Percentiles rank a stretch among this genome's conserved stretches.
phyloP scores from a whole-genome alignment of 2,888 invertebrate species.

The Actias luna region DNA sequence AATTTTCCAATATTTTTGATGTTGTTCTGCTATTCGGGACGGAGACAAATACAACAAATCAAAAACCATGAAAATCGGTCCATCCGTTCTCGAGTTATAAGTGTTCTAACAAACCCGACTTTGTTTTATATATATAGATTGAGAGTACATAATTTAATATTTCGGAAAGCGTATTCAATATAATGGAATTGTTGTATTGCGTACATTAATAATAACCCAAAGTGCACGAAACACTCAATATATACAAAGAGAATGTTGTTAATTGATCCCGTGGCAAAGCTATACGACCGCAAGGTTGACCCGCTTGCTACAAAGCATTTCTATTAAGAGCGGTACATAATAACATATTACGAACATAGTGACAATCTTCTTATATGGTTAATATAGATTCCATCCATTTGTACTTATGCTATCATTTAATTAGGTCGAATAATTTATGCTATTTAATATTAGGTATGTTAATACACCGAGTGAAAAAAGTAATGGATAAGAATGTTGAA shows the following conservation, averaged over 20 bases:
- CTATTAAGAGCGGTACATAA: conserved; percentile 24
- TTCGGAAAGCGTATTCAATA: too few relatives aligned
- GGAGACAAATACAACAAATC: too few relatives aligned
- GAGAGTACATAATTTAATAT: too few relatives aligned
- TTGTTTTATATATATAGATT: too few relatives aligned
- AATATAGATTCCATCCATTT: conserved; percentile 9
- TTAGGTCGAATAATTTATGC: not conserved
- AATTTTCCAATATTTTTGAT: too few relatives aligned
- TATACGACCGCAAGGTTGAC: conserved; percentile 15
- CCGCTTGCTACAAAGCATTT: conserved; percentile 27
- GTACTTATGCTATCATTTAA: not conserved
- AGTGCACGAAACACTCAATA: not conserved
- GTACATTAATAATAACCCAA: not conserved
- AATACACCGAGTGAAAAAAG: too few relatives aligned
- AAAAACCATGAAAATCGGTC: too few relatives aligned
- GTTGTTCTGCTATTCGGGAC: too few relatives aligned
- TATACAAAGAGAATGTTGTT: conserved; percentile 23
- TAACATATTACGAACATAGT: conserved; percentile 16
- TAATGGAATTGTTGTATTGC: too few relatives aligned
- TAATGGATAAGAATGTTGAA: too few relatives aligned
- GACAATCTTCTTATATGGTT: conserved; percentile 1
- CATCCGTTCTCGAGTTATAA: too few relatives aligned
- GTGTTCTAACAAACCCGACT: too few relatives aligned
- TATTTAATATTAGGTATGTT: not conserved
- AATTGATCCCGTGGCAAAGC: conserved; percentile 25